phyloP scores from a whole-genome alignment of 2,113 vertebrate species.

The Isurus oxyrinchus region DNA sequence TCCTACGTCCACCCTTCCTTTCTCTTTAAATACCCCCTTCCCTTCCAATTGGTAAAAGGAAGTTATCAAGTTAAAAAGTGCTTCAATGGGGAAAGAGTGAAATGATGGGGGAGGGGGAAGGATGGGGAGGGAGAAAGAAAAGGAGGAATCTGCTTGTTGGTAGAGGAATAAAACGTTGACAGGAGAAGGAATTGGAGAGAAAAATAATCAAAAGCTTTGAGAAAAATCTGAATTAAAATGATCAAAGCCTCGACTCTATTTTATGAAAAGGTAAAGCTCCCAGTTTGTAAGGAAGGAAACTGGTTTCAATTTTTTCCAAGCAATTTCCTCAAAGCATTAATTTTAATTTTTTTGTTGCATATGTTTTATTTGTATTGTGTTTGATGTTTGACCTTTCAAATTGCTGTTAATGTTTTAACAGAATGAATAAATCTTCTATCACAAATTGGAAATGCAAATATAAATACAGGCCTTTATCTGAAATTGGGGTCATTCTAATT shows the following conservation, averaged over 20 bases:
- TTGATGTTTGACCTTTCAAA: slow-evolving; percentile 87
- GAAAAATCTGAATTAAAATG: slow-evolving; percentile 26
- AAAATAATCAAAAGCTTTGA: not conserved
- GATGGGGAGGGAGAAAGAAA: not conserved
- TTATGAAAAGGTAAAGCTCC: not conserved
- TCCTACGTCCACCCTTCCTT: too few species aligned
- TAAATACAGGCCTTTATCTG: slow-evolving; percentile 76
- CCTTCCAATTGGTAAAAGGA: not conserved
- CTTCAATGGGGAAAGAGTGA: not conserved
- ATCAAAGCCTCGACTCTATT: not conserved
- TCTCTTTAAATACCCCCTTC: not conserved
- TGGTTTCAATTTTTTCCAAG: not conserved
- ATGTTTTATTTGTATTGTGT: slow-evolving; percentile 53
- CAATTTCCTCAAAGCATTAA: slow-evolving; percentile 8
- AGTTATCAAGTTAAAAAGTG: not conserved
- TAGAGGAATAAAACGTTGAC: not conserved
- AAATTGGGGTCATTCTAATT: slow-evolving; percentile 99
- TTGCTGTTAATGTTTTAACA: slow-evolving; percentile 99
- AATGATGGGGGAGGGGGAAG: too few species aligned
- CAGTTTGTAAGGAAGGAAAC: not conserved
- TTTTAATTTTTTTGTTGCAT: slow-evolving; percentile 17
- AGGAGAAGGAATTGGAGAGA: not conserved
- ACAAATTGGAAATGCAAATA: slow-evolving; percentile 94
- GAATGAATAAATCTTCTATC: slow-evolving; percentile 99
- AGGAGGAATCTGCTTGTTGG: not conserved